Base-by-base conservation (phyloP, 2,888 invertebrate genomes). In the Drosophila anomalipes region DNA sequence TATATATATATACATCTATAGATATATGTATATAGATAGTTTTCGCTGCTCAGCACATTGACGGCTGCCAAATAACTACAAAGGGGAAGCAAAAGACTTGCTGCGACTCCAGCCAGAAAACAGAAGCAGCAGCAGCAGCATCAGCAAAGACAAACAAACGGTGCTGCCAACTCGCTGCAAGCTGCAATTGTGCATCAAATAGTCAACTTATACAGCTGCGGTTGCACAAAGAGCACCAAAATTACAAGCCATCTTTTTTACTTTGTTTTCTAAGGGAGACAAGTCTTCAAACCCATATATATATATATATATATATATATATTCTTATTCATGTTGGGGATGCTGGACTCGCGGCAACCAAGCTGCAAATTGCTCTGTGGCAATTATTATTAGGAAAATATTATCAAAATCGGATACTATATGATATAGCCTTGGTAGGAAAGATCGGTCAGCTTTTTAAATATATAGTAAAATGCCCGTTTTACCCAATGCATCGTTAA, bases 1-100 rank as follows among this genome's bases (percentile, higher is more conserved):
- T 4, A 53, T 0, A 33, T 22, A 10, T 10, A n/a, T 28, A 6
- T 22, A 22, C 22, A 6, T 3, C 4, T 22, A 44, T 4, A 28
- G 9, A 19, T 22, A 4, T 28, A 16, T 44, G n/a, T 47, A 4
- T 51, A 26, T 28, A 26, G 59, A 39, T 53, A 44, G 52, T 82
- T 87, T 87, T 74, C 63, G 82, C 72, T 73, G 77, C 77, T 86
- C 86, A 74, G 87, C 87, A 83, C 89, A 79, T 84, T 76, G 85
- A 79, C 87, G 85, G 77, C 85, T 85, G 85, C 90, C 90, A 85
- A 85, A 85, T 85, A 89, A 85, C 87, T 84, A 77, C 70, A 79
- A 87, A 87, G 75, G 68, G 81, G 75, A 72, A 68, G 70, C 72
- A 54, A 62, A 73, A 70, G 67, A 77, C 81, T 71, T 77, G 28